phyloP scores from a whole-genome alignment of 2,888 invertebrate species.

The Pseudanteris insignis region DNA sequence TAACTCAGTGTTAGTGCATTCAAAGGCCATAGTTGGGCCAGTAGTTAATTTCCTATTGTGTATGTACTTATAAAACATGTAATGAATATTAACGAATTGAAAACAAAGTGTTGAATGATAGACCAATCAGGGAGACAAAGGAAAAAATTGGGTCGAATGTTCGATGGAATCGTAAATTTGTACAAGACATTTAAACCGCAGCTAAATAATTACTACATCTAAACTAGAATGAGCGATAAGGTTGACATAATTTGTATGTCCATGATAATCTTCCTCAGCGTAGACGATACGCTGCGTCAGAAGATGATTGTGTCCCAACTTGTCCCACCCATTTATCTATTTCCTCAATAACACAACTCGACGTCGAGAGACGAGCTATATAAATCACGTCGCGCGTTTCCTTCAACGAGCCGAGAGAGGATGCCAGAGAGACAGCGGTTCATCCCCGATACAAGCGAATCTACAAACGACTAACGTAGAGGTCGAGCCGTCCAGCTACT shows the following conservation, averaged over 20 bases:
- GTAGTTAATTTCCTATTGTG: no score
- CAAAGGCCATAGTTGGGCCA: no score
- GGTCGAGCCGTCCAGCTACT: constrained; percentile 22
- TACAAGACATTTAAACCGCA: not conserved
- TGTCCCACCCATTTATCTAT: constrained; percentile 26
- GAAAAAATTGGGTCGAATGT: no score
- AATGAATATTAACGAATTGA: no score
- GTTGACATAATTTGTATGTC: constrained; percentile 20
- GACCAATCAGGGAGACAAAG: no score
- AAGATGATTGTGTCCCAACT: constrained; percentile 26
- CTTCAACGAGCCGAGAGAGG: constrained; percentile 7
- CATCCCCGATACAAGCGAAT: constrained; percentile 29
- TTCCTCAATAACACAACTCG: constrained; percentile 32
- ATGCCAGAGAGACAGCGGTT: constrained; percentile 26
- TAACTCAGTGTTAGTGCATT: no score
- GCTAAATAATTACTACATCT: constrained; percentile 8
- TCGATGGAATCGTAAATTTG: no score
- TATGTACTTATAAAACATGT: no score
- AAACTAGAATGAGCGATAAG: not conserved
- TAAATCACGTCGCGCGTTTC: constrained; percentile 32
- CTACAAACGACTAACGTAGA: constrained; percentile 31
- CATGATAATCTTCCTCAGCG: constrained; percentile 11
- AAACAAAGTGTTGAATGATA: no score
- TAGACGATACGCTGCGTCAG: not conserved
- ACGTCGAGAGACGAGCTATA: constrained; percentile 20